These are phyloP conservation scores for Garra rufa DNA, from an alignment of 2,113 vertebrate species.

Conservation along the genomic window DNA sequence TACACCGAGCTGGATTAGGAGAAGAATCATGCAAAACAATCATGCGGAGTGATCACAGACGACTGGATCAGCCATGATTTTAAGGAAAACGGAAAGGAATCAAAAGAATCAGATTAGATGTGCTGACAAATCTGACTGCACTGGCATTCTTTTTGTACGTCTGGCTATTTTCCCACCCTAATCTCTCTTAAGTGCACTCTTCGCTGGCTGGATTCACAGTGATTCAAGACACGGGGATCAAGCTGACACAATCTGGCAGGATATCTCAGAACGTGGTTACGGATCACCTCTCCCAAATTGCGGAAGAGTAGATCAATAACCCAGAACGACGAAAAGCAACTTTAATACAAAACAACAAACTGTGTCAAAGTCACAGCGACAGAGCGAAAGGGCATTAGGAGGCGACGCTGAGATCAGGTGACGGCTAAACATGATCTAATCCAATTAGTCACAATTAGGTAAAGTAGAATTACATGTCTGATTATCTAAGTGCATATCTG, in stretches of 20 bases:
- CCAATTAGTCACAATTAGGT: slow-evolving; percentile 34
- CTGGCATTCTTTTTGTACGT: slow-evolving; percentile 16
- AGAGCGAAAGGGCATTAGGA: background rate
- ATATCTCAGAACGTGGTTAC: slow-evolving; percentile 35
- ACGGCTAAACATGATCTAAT: slow-evolving; percentile 12
- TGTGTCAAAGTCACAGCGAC: background rate
- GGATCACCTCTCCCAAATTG: slow-evolving; percentile 33
- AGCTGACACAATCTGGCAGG: slow-evolving; percentile 29
- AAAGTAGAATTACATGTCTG: slow-evolving; percentile 35
- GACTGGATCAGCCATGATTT: background rate
- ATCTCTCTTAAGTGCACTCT: slow-evolving; percentile 27
- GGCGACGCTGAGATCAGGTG: background rate
- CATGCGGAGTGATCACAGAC: background rate
- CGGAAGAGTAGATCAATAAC: slow-evolving; percentile 3
- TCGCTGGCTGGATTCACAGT: slow-evolving; percentile 19
- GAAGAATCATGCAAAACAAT: background rate
- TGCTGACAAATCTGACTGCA: slow-evolving; percentile 12
- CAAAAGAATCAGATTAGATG: background rate
- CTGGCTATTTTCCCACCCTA: slow-evolving; percentile 19
- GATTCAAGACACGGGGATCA: slow-evolving; percentile 11
- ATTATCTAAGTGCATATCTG: slow-evolving; percentile 62
- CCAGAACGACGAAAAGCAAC: background rate
- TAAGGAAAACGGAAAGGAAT: background rate
- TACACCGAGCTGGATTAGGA: background rate
- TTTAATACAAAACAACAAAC: slow-evolving; percentile 9